phyloP scores from a whole-genome alignment of 2,113 vertebrate species.

The Patagioenas fasciata region DNA sequence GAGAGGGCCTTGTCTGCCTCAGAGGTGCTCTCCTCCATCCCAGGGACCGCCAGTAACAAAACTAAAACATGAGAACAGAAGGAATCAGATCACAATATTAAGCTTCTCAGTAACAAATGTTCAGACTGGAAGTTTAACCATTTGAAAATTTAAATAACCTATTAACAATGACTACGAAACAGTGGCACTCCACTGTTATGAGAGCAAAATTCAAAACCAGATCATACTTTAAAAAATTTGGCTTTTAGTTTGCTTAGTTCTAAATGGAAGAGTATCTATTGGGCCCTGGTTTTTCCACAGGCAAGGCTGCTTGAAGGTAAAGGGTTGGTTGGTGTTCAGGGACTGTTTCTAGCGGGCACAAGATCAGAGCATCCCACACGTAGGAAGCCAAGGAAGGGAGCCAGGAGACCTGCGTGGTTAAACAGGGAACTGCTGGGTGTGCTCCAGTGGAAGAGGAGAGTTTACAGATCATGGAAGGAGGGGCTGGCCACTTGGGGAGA shows the following conservation, averaged over 20 bases:
- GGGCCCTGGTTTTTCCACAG: no score
- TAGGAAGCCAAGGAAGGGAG: no score
- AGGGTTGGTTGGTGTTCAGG: no score
- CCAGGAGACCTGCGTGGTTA: no score
- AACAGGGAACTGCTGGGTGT: no score
- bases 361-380: no score
- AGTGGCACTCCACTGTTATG: background rate
- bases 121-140: background rate
- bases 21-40: slow-evolving; percentile 85
- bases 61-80: slow-evolving; percentile 65
- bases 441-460: no score
- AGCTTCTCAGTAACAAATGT: background rate
- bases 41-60: slow-evolving; percentile 90
- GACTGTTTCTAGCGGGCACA: no score
- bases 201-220: background rate
- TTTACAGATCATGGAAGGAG: no score
- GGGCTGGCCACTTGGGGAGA: no score
- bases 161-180: background rate
- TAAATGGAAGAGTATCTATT: background rate
- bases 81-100: background rate
- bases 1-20: slow-evolving; percentile 82
- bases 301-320: no score
- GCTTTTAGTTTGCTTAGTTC: background rate
- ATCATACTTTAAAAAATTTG: fast-evolving
- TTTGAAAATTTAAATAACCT: background rate